Percentiles rank a stretch among this genome's conserved stretches.
These are phyloP conservation scores for Colossoma macropomum DNA, from an alignment of 2,113 vertebrate genomes.

Conservation along the genomic window DNA sequence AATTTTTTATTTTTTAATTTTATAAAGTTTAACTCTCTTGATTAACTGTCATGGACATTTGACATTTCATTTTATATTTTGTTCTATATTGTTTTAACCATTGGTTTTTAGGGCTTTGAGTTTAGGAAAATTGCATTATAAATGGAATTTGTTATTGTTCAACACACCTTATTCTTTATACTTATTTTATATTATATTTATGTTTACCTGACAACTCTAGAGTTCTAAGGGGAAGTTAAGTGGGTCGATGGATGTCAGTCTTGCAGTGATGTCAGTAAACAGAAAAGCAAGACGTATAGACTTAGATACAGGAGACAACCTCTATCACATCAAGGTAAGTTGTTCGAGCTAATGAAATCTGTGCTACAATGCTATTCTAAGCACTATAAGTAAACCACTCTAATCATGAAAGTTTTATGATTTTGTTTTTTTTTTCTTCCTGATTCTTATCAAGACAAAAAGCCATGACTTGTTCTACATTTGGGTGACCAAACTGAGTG, in stretches of 20 bases:
- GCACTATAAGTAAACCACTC: not conserved
- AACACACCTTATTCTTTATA: not conserved
- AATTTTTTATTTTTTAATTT: too few relatives aligned
- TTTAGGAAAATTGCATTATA: too few relatives aligned
- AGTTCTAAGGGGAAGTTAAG: slow-evolving; percentile 88
- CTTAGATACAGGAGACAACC: slow-evolving; percentile 91
- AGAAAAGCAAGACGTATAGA: slow-evolving; percentile 91
- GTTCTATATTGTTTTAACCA: too few relatives aligned
- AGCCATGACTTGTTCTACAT: slow-evolving; percentile 86
- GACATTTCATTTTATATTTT: too few relatives aligned
- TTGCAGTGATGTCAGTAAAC: slow-evolving; percentile 93
- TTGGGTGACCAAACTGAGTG: slow-evolving; percentile 89
- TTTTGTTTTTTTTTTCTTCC: not conserved
- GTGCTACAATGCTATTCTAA: not conserved
- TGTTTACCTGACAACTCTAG: slow-evolving; percentile 61
- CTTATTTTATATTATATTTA: slow-evolving; percentile 44
- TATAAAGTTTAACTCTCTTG: too few relatives aligned
- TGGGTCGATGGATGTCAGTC: slow-evolving; percentile 87
- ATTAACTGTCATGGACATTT: too few relatives aligned
- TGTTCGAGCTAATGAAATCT: not conserved
- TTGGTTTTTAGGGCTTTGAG: too few relatives aligned
- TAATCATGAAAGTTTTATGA: not conserved
- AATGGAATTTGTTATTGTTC: too few relatives aligned
- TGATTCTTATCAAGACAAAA: slow-evolving; percentile 77
- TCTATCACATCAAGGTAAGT: slow-evolving; percentile 91